A percentile compares a stretch with the other conserved stretches of the same genome.
Conservation (phyloP, 2,797 vertebrate genomes). For the Tamandua tetradactyla region DNA sequence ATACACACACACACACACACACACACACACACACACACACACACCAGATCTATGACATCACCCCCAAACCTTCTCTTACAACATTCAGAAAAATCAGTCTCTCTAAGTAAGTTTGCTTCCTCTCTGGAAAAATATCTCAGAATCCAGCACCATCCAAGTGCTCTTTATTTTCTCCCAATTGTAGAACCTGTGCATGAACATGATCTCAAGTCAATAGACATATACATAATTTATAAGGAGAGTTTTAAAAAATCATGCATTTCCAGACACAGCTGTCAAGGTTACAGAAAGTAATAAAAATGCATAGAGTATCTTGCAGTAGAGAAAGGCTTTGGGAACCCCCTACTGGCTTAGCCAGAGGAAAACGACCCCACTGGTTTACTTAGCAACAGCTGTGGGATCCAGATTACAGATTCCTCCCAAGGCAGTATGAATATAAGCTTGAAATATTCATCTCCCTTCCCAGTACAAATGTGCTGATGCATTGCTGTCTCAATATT, state of each 20-base stretch:
- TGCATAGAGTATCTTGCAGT: slow-evolving; percentile 50
- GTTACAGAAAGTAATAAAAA: slow-evolving; percentile 67
- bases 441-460: slow-evolving; percentile 57
- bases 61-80: background rate
- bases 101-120: background rate
- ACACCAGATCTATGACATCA: background rate
- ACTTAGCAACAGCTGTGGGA: slow-evolving; percentile 66
- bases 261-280: slow-evolving; percentile 66
- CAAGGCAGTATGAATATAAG: slow-evolving; percentile 41
- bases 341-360: slow-evolving; percentile 62
- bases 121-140: slow-evolving; percentile 25
- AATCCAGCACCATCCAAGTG: background rate
- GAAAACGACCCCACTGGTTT: slow-evolving; percentile 57
- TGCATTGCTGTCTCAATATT: slow-evolving; percentile 33
- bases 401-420: slow-evolving; percentile 69
- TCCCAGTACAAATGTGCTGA: slow-evolving; percentile 21
- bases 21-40: too few relatives aligned
- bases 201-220: slow-evolving; percentile 53
- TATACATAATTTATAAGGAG: slow-evolving; percentile 63
- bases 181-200: slow-evolving; percentile 51
- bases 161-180: slow-evolving; percentile 42
- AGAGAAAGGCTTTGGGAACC: slow-evolving; percentile 52
- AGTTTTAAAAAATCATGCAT: background rate
- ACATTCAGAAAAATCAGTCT: background rate
- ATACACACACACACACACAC: accelerated